Conservation (phyloP, 2,113 vertebrate genomes). For the Mus pahari region DNA sequence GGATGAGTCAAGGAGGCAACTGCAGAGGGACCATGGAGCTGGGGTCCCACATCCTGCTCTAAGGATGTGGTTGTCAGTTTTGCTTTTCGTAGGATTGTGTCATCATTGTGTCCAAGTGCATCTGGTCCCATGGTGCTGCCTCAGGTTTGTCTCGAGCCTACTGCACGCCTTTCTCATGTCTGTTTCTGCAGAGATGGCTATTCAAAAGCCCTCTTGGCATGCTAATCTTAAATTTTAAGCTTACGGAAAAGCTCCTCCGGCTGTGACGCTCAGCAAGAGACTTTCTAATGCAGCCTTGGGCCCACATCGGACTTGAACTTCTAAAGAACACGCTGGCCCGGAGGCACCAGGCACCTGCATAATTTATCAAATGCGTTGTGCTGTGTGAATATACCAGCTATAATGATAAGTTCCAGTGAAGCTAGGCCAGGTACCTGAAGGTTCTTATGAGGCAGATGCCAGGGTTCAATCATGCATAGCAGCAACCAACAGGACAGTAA, state of each 20-base stretch:
- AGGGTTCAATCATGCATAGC: neutral
- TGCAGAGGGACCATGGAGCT: neutral
- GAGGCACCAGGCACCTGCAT: neutral
- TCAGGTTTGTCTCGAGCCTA: neutral
- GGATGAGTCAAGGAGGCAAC: neutral
- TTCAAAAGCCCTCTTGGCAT: neutral
- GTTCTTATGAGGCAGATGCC: neutral
- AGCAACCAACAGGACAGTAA: neutral
- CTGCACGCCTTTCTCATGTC: neutral
- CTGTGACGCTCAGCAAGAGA: neutral
- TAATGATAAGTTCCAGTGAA: neutral
- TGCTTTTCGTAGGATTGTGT: neutral
- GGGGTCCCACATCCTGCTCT: neutral
- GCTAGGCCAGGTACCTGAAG: neutral
- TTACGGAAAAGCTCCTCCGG: neutral
- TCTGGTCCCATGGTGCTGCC: neutral
- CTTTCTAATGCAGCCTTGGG: neutral
- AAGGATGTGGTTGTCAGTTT: neutral
- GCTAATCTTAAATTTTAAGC: neutral
- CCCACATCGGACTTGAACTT: neutral
- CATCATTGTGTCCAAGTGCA: neutral
- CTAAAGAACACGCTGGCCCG: neutral
- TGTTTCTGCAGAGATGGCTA: neutral
- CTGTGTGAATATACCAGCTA: neutral
- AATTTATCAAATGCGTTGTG: neutral